phyloP scores from a whole-genome alignment of 2,113 vertebrate species.

The Solenodon paradoxus region DNA sequence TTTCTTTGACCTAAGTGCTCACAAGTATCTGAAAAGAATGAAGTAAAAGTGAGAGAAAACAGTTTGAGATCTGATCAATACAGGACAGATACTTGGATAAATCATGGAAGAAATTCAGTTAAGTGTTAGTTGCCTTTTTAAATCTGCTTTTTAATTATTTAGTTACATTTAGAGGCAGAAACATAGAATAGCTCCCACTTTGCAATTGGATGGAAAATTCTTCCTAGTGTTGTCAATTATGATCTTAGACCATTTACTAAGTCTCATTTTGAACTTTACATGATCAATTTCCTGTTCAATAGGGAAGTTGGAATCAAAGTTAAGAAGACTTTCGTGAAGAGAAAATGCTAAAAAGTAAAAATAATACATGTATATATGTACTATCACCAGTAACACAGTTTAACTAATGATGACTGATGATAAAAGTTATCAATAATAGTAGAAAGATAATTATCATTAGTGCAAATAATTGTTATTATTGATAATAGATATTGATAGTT shows the following conservation, averaged over 20 bases:
- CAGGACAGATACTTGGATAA: not conserved
- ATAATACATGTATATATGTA: too few relatives aligned
- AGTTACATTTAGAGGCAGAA: not conserved
- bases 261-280: not conserved
- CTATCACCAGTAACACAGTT: not conserved
- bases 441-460: not conserved
- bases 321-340: not conserved
- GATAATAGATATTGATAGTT: not conserved
- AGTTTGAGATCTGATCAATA: not conserved
- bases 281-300: not conserved
- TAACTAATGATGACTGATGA: not conserved
- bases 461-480: not conserved
- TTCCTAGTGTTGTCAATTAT: not conserved
- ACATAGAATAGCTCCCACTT: too few relatives aligned
- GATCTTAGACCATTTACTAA: not conserved
- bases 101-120: not conserved
- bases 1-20: not conserved
- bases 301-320: not conserved
- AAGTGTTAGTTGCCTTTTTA: not conserved
- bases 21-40: not conserved
- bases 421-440: not conserved
- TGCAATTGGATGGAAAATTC: too few relatives aligned
- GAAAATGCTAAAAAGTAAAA: not conserved
- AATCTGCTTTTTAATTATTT: not conserved
- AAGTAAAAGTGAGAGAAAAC: not conserved